Conservation (phyloP, 2,113 vertebrate species). For the Sprattus sprattus region DNA sequence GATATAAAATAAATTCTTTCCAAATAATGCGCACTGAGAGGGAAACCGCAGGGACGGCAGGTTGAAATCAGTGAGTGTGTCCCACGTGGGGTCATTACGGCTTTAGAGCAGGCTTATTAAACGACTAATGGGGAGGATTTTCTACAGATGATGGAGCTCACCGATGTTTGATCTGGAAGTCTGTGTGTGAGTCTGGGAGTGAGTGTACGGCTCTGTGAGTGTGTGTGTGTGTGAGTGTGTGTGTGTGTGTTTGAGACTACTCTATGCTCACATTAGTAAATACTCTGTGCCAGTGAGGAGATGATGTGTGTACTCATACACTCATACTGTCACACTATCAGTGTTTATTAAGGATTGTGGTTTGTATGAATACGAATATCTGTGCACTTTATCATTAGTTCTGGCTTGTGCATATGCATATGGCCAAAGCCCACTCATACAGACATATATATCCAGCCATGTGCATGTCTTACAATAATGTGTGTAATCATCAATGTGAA, state of each 20-base stretch:
- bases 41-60: constrained; percentile 43
- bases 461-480: background rate
- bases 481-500: background rate
- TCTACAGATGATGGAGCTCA: constrained; percentile 59
- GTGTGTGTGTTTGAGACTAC: constrained; percentile 6
- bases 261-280: background rate
- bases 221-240: constrained; percentile 28
- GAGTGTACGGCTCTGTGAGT: constrained; percentile 32
- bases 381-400: background rate
- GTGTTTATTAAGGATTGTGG: background rate
- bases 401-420: background rate
- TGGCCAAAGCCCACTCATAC: background rate
- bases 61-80: constrained; percentile 54
- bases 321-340: background rate
- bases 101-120: constrained; percentile 63
- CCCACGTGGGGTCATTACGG: constrained; percentile 60
- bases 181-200: background rate
- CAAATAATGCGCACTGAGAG: constrained; percentile 65
- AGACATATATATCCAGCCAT: too few relatives aligned
- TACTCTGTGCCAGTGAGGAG: background rate
- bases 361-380: background rate
- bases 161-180: constrained; percentile 12
- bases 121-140: constrained; percentile 62
- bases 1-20: constrained; percentile 68
- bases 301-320: background rate